phyloP scores from a whole-genome alignment of 2,797 vertebrate species.

The Myotis daubentonii region DNA sequence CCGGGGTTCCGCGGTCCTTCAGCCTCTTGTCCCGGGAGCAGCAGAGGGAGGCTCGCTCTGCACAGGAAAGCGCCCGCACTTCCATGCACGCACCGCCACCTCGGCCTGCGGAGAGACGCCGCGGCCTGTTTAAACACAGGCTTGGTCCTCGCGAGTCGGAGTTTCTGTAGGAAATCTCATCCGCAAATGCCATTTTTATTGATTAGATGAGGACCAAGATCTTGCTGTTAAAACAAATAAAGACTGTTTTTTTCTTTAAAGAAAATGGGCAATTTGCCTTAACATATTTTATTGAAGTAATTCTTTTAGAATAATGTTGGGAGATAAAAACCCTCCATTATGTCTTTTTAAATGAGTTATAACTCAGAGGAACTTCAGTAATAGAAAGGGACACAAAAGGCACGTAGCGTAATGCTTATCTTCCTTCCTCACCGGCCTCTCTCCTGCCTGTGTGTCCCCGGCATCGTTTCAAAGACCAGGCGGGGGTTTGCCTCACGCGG shows the following conservation, averaged over 20 bases:
- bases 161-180: not conserved
- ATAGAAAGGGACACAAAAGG: slow-evolving; percentile 69
- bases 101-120: fast-evolving
- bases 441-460: not conserved
- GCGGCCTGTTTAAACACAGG: no score
- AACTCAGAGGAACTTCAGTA: slow-evolving; percentile 64
- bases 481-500: not conserved
- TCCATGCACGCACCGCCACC: not conserved
- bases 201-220: not conserved
- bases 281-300: slow-evolving; percentile 65
- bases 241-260: slow-evolving; percentile 30
- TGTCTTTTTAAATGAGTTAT: slow-evolving; percentile 55
- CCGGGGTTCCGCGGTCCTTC: fast-evolving
- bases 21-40: fast-evolving
- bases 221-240: slow-evolving; percentile 53
- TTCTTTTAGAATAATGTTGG: slow-evolving; percentile 69
- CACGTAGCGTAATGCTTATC: not conserved
- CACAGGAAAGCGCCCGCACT: fast-evolving
- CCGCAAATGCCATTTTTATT: not conserved
- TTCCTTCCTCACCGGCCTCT: not conserved
- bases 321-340: slow-evolving; percentile 72
- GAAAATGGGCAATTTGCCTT: slow-evolving; percentile 70
- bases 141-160: not conserved
- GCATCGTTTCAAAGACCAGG: slow-evolving; percentile 36
- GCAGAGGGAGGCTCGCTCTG: not conserved